Percentiles rank a stretch among this genome's conserved stretches.
Evolutionary conservation across 2,797 vertebrate genomes (phyloP).

Genomic region (Discoglossus pictus): DNA sequence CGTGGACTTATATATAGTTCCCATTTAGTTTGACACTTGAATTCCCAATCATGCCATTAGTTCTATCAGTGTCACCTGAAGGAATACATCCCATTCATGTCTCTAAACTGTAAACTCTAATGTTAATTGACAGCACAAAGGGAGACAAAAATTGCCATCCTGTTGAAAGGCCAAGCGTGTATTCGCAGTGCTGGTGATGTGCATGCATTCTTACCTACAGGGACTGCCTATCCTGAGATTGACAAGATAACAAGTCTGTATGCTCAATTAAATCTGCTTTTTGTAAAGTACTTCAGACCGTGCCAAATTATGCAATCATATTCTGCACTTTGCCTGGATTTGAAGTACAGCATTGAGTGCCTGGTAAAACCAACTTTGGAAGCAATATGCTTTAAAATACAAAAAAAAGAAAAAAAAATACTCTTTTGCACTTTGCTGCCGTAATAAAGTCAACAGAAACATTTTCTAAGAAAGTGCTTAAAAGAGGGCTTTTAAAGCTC

Average conservation of each 20-base stretch:
- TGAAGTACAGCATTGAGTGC: conserved; percentile 53
- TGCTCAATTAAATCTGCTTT: conserved; percentile 70
- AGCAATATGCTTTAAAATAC: conserved; percentile 41
- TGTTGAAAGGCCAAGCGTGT: conserved; percentile 17
- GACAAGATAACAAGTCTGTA: conserved; percentile 65
- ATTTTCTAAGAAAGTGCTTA: conserved; percentile 31
- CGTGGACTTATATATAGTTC: background rate
- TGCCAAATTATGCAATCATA: conserved; percentile 64
- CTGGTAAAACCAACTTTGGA: conserved; percentile 42
- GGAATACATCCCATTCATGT: conserved; percentile 15
- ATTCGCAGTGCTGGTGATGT: conserved; percentile 25
- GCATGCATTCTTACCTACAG: conserved; percentile 52
- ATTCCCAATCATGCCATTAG: conserved; percentile 25
- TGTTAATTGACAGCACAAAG: conserved; percentile 40
- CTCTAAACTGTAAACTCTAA: background rate
- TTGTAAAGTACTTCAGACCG: conserved; percentile 63
- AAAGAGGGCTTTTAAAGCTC: conserved; percentile 31
- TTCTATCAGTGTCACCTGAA: conserved; percentile 36
- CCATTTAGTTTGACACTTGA: background rate
- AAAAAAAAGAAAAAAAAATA: conserved; percentile 34
- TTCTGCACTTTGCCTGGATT: conserved; percentile 59
- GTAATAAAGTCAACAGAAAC: conserved; percentile 45
- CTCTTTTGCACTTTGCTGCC: conserved; percentile 26
- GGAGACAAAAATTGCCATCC: conserved; percentile 14
- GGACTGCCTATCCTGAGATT: conserved; percentile 53